Evolutionary conservation across 2,113 vertebrate species (phyloP), one percentile per base, ranked within the genome.

Genomic region (Mystacornis crossleyi): DNA sequence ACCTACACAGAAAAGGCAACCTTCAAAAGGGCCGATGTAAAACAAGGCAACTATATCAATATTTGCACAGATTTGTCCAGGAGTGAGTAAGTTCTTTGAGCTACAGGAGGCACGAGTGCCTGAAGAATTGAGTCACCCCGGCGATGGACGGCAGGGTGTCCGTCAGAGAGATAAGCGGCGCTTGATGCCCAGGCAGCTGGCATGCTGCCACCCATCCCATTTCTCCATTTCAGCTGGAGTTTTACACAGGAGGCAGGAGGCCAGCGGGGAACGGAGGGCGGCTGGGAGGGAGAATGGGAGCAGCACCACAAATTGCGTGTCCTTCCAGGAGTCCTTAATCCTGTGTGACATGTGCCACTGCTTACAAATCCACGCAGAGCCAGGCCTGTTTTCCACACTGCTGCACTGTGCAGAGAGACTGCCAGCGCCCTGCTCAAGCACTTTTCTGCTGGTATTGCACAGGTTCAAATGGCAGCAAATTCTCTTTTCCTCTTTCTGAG

Each of bases 191-290:
- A 4, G 85, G 90, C 58, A 51, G 9, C 85, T 96, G 95, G 95
- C 95, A 55, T 0, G 2, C 75, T 89, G 93, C 95, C 90, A 93
- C 81, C 64, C 91, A 93, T 77, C 74, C 62, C 34, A 16, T 88
- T 70, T 91, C 95, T 95, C 88, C 85, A 81, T 93, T 96, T 91
- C 95, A 93, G 87, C 66, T 65, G 62, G 74, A 69, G 67, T 15
- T 74, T 62, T 80, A 19, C 34, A 80, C 74, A 50, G 54, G 40
- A 75, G 86, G 91, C 17, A 2, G 83, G 80, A 93, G 86, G 81
- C 65, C 91, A 87, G 86, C 42, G 3, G 89, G 90, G 81, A 91
- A 31, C 42, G 12, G 70, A 81, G 54, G 90, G 84, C 0, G 11
- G 53, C 48, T 85, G 77, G 51, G 65, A 87, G 45, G 73, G 61